Percentiles rank a stretch among this genome's conserved stretches.
Conservation (phyloP, 2,113 vertebrate genomes). For the Aleadryas rufinucha region DNA sequence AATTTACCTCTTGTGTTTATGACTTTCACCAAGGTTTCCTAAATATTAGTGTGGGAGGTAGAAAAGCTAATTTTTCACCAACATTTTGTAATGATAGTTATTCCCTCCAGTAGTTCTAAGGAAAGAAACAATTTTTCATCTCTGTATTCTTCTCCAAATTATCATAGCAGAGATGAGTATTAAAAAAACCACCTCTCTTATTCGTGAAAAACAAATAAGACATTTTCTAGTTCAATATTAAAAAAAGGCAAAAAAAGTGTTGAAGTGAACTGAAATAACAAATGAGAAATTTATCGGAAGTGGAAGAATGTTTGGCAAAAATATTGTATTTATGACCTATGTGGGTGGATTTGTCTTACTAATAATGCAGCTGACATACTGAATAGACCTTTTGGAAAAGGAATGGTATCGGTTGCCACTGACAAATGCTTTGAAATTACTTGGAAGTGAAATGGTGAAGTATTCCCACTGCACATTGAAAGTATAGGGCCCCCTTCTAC, state of each 20-base stretch:
- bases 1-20: not conserved
- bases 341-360: not conserved
- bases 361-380: not conserved
- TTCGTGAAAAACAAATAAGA: conserved; percentile 17
- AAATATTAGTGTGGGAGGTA: conserved; percentile 31
- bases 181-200: not conserved
- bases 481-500: not conserved
- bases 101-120: conserved; percentile 24
- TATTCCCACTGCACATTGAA: not conserved
- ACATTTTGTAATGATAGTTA: conserved; percentile 20
- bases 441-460: not conserved
- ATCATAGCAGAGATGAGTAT: not conserved
- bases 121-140: conserved; percentile 30
- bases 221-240: not conserved
- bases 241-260: not conserved
- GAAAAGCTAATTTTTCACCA: conserved; percentile 49
- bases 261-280: not conserved
- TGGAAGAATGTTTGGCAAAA: not conserved
- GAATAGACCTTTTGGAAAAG: not conserved
- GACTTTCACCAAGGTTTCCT: conserved; percentile 30
- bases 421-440: not conserved
- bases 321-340: not conserved
- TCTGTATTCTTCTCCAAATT: not conserved
- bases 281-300: not conserved
- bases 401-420: not conserved